Base-by-base conservation (phyloP, 2,113 vertebrate genomes). In the Oenanthe oenanthe region DNA sequence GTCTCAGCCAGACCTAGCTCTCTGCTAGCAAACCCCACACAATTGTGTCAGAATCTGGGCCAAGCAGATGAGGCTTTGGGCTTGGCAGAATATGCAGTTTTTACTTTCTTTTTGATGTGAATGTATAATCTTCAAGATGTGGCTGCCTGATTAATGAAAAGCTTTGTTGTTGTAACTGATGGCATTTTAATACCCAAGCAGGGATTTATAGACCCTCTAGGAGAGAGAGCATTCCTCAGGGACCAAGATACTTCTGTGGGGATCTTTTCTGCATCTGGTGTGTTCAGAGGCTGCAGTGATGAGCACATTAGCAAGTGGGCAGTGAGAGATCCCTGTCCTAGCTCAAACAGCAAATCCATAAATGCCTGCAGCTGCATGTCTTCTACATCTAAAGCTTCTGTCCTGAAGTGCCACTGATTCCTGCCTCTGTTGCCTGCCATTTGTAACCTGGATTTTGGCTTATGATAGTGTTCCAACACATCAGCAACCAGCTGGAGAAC, bases 301-400 rank as follows among this genome's bases (percentile, higher is more conserved):
- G 45, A 88, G 53, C 45, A 51, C 67, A 11, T 56, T 12, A 71
- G 40, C 62, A 90, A 84, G 47, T 2, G 34, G 22, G 68, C 89
- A 74, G 34, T 26, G 73, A 85, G 56, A 81, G 40, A 72, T 12
- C 50, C 43, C 15, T 19, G 40, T 32, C 54, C 66, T 48, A 42
- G 18, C 58, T 66, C 62, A 68, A 32, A 83, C 0, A 61, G 6
- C n/a, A 63, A 78, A 75, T 43, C 31, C 57, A 61, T 7, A 45
- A 60, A 68, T 2, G 4, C 25, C 1, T 10, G 3, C n/a, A 66
- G 29, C 2, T 72, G 20, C 2, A 0, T 0, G 1, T 36, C 42
- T 81, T 67, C 48, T 40, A 5, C 7, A 56, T 6, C n/a, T 47
- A 74, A 78, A 38, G 29, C 28, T 56, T 75, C 61, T 65, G 45